Percentiles rank a stretch among this genome's conserved stretches.
Evolutionary conservation across 2,113 vertebrate species (phyloP).

Genomic region (Lycocorax pyrrhopterus): DNA sequence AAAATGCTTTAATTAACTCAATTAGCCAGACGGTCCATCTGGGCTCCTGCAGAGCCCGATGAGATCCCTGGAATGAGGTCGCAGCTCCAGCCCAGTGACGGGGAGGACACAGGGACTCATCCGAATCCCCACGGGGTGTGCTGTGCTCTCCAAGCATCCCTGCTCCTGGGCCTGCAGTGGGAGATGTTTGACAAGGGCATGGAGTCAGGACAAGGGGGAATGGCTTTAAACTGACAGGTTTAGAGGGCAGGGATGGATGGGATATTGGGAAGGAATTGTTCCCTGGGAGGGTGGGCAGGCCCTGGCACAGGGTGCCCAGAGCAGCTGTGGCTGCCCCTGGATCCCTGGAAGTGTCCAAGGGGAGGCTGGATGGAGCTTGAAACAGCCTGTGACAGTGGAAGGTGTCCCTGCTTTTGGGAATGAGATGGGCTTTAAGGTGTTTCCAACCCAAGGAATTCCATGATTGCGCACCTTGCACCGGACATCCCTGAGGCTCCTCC

Average conservation of each 20-base stretch:
- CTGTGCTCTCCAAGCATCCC: neutral
- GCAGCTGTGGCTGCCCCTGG: neutral
- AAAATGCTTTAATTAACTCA: constrained; percentile 44
- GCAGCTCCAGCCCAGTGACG: fast-evolving
- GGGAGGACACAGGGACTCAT: no score
- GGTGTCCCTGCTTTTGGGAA: neutral
- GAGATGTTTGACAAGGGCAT: neutral
- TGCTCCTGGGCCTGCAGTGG: neutral
- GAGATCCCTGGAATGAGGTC: neutral
- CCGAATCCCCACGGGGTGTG: fast-evolving
- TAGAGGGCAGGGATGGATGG: neutral
- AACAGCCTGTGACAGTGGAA: fast-evolving
- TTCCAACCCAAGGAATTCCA: neutral
- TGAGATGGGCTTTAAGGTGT: neutral
- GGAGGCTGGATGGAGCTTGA: fast-evolving
- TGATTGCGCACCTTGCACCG: fast-evolving
- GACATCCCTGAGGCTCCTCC: neutral
- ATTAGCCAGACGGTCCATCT: constrained; percentile 11
- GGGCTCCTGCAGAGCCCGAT: neutral
- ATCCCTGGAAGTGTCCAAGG: neutral
- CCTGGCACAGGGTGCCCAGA: neutral
- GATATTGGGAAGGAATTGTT: neutral
- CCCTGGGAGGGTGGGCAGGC: neutral
- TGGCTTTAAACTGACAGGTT: neutral
- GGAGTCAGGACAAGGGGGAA: neutral